These are phyloP conservation scores for Amyelois transitella DNA, from an alignment of 1,140 invertebrate species.

Conservation along the genomic window DNA sequence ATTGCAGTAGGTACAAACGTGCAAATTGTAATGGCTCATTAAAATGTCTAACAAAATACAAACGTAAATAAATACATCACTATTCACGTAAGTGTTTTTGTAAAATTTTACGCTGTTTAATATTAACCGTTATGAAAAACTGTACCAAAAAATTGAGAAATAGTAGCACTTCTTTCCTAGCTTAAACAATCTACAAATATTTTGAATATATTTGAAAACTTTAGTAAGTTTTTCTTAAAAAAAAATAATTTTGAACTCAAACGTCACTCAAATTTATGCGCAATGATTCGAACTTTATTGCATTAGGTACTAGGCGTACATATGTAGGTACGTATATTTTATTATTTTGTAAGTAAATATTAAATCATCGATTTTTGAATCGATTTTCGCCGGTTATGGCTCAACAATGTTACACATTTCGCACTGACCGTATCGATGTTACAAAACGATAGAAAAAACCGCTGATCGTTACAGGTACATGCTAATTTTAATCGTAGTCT, in stretches of 20 bases:
- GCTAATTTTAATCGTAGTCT: constrained; percentile 47
- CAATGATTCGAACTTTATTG: too few species aligned
- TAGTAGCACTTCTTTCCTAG: not conserved
- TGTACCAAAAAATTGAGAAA: not conserved
- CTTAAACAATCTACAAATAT: not conserved
- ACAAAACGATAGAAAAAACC: constrained; percentile 51
- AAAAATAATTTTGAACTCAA: too few species aligned
- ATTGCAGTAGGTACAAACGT: too few species aligned
- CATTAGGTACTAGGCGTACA: too few species aligned
- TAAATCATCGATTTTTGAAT: not conserved
- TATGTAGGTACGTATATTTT: too few species aligned
- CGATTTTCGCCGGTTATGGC: constrained; percentile 37
- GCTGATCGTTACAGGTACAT: constrained; percentile 50
- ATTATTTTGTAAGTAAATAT: too few species aligned
- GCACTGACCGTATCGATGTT: constrained; percentile 55
- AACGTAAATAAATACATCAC: not conserved
- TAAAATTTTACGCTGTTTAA: not conserved
- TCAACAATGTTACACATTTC: constrained; percentile 60
- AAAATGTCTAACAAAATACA: not conserved
- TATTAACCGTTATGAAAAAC: not conserved
- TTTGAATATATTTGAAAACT: too few species aligned
- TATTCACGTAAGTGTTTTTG: not conserved
- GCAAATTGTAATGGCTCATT: too few species aligned
- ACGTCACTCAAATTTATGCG: too few species aligned
- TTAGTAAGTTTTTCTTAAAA: too few species aligned